phyloP scores from a whole-genome alignment of 1,140 invertebrate genomes.

The Drosophila miranda region DNA sequence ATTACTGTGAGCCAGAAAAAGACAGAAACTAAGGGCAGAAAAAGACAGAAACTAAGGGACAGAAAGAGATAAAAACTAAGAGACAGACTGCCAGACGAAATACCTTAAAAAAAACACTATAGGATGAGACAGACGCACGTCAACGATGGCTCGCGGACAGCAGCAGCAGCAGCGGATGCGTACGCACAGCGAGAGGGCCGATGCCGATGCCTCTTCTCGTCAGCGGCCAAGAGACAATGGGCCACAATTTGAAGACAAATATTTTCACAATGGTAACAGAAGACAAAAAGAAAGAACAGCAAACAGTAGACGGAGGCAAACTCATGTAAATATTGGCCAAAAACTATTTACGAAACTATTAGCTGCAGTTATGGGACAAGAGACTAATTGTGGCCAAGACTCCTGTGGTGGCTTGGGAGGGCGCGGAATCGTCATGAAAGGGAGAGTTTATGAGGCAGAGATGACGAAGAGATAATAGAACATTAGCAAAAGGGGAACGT shows the following conservation, averaged over 20 bases:
- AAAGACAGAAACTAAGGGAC: not conserved
- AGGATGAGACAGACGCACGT: slow-evolving; percentile 46
- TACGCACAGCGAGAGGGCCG: slow-evolving; percentile 14
- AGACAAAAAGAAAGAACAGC: slow-evolving; percentile 38
- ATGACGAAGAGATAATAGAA: slow-evolving; percentile 27
- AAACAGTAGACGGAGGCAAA: slow-evolving; percentile 33
- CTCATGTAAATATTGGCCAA: slow-evolving; percentile 62
- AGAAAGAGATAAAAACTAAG: slow-evolving; percentile 20
- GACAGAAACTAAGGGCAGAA: slow-evolving; percentile 29
- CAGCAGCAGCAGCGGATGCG: slow-evolving; percentile 23
- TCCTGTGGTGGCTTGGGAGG: not conserved
- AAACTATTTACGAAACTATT: slow-evolving; percentile 59
- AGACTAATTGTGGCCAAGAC: slow-evolving; percentile 43
- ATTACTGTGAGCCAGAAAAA: slow-evolving; percentile 27
- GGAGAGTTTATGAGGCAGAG: slow-evolving; percentile 20
- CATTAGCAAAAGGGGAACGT: too few species aligned
- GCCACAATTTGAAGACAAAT: slow-evolving; percentile 56
- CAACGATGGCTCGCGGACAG: slow-evolving; percentile 21
- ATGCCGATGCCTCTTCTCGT: not conserved
- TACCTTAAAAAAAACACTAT: slow-evolving; percentile 17
- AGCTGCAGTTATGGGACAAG: slow-evolving; percentile 40
- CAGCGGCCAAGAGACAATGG: slow-evolving; percentile 40
- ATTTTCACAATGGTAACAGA: slow-evolving; percentile 53
- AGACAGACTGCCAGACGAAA: slow-evolving; percentile 32
- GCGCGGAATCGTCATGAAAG: not conserved